These are phyloP conservation scores for Glyphotaelius pellucidus DNA, from an alignment of 2,888 invertebrate species.

Conservation along the genomic window DNA sequence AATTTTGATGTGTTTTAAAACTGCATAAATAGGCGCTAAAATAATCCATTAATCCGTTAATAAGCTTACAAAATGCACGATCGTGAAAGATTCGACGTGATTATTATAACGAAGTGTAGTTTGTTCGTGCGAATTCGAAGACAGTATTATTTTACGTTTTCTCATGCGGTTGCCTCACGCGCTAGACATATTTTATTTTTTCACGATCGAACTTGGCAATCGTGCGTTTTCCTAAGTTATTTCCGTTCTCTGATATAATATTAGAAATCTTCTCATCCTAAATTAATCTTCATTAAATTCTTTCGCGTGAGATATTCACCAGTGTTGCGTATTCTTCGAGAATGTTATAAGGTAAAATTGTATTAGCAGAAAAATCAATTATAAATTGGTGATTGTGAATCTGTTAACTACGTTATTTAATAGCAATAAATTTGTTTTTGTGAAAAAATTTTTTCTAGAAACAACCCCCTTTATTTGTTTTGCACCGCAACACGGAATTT, in stretches of 20 bases:
- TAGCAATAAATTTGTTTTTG: not conserved
- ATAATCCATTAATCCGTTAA: not conserved
- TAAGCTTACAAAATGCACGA: not conserved
- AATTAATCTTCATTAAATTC: constrained; percentile 36
- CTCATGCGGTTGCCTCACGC: not conserved
- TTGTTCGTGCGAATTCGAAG: not conserved
- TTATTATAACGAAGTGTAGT: not conserved
- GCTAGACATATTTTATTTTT: constrained; percentile 14
- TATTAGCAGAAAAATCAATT: not conserved
- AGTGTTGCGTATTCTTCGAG: not conserved
- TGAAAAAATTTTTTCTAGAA: too few relatives aligned
- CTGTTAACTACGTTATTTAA: not conserved
- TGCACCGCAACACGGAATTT: too few relatives aligned
- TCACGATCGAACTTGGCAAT: constrained; percentile 43
- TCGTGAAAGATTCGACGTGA: not conserved
- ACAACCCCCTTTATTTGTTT: too few relatives aligned
- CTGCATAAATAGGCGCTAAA: not conserved
- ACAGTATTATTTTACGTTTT: not conserved
- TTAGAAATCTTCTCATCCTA: constrained; percentile 18
- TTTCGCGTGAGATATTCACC: not conserved
- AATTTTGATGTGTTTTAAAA: not conserved
- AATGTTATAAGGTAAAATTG: not conserved
- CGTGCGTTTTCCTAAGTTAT: constrained; percentile 24
- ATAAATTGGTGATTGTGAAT: not conserved
- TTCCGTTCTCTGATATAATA: constrained; percentile 3